Evolutionary conservation across 2,888 invertebrate species (phyloP).

Genomic region (Drosophila anceps): DNA sequence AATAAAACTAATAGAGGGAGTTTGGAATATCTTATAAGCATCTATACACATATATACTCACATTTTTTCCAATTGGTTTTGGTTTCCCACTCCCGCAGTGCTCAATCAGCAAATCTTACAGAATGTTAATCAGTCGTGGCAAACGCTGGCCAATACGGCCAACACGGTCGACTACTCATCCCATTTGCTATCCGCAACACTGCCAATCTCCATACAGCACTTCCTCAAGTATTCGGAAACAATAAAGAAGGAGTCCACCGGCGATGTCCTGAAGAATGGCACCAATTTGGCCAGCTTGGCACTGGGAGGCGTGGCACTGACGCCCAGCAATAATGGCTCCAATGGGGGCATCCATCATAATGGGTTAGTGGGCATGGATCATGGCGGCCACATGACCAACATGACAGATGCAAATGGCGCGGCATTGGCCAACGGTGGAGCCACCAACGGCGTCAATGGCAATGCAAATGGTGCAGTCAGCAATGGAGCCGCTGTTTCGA

Average conservation of each 20-base stretch:
- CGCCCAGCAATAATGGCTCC: conserved; percentile 78
- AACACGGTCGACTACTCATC: conserved; percentile 86
- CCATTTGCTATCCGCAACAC: conserved; percentile 85
- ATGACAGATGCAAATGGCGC: conserved; percentile 80
- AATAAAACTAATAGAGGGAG: neutral
- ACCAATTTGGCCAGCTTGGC: conserved; percentile 85
- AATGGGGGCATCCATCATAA: conserved; percentile 79
- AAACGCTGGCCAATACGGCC: conserved; percentile 85
- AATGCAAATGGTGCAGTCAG: conserved; percentile 67
- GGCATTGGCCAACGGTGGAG: conserved; percentile 61
- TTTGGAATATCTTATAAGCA: neutral
- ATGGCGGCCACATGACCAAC: conserved; percentile 80
- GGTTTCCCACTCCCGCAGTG: conserved; percentile 63
- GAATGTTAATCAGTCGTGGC: conserved; percentile 86
- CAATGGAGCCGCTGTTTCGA: conserved; percentile 84
- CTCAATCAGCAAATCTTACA: conserved; percentile 85
- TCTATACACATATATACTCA: neutral
- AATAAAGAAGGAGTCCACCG: conserved; percentile 85
- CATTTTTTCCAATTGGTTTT: neutral
- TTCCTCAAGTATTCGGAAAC: conserved; percentile 86
- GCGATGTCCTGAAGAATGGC: conserved; percentile 85
- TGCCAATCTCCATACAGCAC: conserved; percentile 86
- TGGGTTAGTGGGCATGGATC: conserved; percentile 83
- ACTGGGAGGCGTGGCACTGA: conserved; percentile 83
- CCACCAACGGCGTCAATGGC: conserved; percentile 66